phyloP scores from a whole-genome alignment of 2,888 invertebrate species.

The Rhamnusium bicolor region DNA sequence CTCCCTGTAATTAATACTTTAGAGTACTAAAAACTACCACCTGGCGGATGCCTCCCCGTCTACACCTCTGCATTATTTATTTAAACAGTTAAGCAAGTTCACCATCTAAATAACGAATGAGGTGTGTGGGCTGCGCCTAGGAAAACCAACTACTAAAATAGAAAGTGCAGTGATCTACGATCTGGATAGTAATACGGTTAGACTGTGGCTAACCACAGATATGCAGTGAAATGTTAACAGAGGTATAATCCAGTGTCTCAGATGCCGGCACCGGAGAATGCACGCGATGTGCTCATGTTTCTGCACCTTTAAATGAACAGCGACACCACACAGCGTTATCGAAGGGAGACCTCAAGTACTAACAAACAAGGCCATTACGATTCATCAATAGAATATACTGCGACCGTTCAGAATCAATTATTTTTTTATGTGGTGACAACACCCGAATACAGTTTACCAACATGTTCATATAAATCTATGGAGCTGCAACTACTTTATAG shows the following conservation, averaged over 20 bases:
- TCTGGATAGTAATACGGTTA: neutral
- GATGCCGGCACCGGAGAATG: neutral
- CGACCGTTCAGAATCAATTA: neutral
- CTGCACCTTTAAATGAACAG: neutral
- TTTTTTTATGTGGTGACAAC: neutral
- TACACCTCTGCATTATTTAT: neutral
- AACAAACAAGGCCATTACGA: neutral
- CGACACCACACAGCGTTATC: slow-evolving; percentile 1
- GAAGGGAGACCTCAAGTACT: neutral
- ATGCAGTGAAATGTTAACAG: slow-evolving; percentile 24
- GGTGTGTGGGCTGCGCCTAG: slow-evolving; percentile 2
- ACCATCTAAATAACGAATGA: slow-evolving; percentile 14
- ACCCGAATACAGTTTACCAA: neutral
- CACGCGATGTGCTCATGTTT: slow-evolving; percentile 18
- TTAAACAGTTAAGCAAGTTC: neutral
- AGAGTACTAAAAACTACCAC: neutral
- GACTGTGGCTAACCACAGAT: slow-evolving; percentile 5
- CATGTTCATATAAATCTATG: too few species aligned
- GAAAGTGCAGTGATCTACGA: neutral
- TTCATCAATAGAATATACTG: neutral
- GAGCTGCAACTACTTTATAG: too few species aligned
- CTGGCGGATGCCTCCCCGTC: neutral
- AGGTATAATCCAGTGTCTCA: slow-evolving; percentile 29
- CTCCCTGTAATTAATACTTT: too few species aligned
- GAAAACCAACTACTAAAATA: neutral